These are phyloP conservation scores for Eupsittula cactorum DNA, from an alignment of 2,113 vertebrate genomes.

Conservation along the genomic window DNA sequence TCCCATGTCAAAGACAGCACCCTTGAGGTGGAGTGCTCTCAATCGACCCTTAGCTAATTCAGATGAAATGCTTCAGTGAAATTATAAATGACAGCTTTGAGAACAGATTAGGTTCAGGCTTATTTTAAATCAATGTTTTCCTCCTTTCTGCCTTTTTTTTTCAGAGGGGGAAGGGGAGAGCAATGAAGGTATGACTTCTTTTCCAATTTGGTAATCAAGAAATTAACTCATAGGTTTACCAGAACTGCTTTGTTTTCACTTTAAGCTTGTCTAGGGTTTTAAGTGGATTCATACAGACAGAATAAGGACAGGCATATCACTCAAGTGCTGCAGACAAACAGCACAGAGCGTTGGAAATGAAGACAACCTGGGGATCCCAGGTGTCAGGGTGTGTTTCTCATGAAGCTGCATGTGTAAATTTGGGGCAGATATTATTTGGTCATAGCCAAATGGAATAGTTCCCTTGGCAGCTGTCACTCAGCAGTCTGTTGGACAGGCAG, in stretches of 20 bases:
- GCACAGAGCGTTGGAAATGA: background rate
- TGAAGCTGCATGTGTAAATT: background rate
- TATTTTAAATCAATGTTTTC: background rate
- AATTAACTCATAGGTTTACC: background rate
- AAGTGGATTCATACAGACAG: background rate
- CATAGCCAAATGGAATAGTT: background rate
- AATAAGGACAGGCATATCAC: background rate
- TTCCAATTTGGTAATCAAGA: background rate
- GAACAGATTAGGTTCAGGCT: background rate
- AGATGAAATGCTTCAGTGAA: background rate
- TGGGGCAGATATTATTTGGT: background rate
- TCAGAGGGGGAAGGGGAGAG: background rate
- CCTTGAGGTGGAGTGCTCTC: background rate
- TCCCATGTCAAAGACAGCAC: background rate
- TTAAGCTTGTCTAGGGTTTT: background rate
- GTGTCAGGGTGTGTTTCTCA: background rate
- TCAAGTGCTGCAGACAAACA: background rate
- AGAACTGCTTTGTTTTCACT: background rate
- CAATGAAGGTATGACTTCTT: accelerated
- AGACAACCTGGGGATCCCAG: background rate
- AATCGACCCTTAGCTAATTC: background rate
- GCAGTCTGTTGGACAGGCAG: background rate
- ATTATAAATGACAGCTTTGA: background rate
- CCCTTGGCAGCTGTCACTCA: background rate
- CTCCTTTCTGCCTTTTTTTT: background rate